A percentile compares a stretch with the other conserved stretches of the same genome.
Conservation (phyloP, 2,888 invertebrate species). For the Ichneumon xanthorius region DNA sequence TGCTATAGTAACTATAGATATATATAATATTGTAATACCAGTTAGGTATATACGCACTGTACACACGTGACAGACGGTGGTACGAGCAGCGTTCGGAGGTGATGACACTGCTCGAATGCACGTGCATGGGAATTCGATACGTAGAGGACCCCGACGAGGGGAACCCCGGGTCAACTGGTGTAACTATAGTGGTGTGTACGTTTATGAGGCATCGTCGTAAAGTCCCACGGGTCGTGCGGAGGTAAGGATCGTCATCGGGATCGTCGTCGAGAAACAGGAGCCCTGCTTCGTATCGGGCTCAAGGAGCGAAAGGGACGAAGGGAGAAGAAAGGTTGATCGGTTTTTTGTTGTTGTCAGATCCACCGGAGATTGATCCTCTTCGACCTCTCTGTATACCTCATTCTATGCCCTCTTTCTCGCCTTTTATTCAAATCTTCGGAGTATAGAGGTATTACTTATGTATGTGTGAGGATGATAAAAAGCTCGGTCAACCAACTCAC, state of each 20-base stretch:
- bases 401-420: slow-evolving; percentile 27
- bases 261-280: slow-evolving; percentile 64
- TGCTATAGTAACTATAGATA: slow-evolving; percentile 25
- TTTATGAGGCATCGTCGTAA: slow-evolving; percentile 79
- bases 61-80: slow-evolving; percentile 61
- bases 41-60: slow-evolving; percentile 22
- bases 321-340: slow-evolving; percentile 58
- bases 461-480: slow-evolving; percentile 16
- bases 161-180: slow-evolving; percentile 63
- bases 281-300: slow-evolving; percentile 21
- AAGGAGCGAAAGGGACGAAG: neutral
- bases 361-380: slow-evolving; percentile 56
- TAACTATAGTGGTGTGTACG: slow-evolving; percentile 63
- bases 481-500: slow-evolving; percentile 10
- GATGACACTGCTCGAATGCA: slow-evolving; percentile 84
- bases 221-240: slow-evolving; percentile 79
- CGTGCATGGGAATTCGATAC: slow-evolving; percentile 84
- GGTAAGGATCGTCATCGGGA: slow-evolving; percentile 40
- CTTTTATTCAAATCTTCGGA: slow-evolving; percentile 44
- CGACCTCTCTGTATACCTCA: slow-evolving; percentile 30
- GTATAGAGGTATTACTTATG: slow-evolving; percentile 41
- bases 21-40: slow-evolving; percentile 32
- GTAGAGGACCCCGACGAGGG: slow-evolving; percentile 65
- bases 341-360: slow-evolving; percentile 49
- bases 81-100: slow-evolving; percentile 77